Evolutionary conservation across 2,113 vertebrate species (phyloP).

Genomic region (Trichomycterus rosablanca): DNA sequence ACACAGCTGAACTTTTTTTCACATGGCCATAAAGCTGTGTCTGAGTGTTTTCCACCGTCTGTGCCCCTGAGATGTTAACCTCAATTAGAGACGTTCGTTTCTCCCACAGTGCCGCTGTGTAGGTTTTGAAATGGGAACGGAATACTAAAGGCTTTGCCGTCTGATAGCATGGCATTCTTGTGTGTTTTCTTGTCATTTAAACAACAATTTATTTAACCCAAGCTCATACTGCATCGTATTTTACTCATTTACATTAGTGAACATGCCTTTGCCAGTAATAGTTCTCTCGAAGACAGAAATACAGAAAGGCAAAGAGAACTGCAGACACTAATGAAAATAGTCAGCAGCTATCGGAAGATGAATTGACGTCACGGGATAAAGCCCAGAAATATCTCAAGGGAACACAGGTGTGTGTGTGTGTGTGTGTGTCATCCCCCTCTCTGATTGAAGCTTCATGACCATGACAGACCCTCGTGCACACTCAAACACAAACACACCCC

Average conservation of each 20-base stretch:
- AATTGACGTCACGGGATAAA: constrained; percentile 7
- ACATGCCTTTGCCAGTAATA: too few relatives aligned
- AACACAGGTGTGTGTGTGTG: constrained; percentile 13
- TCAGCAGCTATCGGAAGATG: too few relatives aligned
- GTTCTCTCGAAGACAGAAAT: too few relatives aligned
- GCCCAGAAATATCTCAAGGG: constrained; percentile 8
- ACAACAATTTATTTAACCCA: too few relatives aligned
- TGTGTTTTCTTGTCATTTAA: not conserved
- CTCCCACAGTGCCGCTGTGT: too few relatives aligned
- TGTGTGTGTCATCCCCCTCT: not conserved
- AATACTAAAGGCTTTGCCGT: too few relatives aligned
- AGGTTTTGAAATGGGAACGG: too few relatives aligned
- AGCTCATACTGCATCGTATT: not conserved
- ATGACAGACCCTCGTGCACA: constrained; percentile 5
- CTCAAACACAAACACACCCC: too few relatives aligned
- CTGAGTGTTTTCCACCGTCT: constrained; percentile 1
- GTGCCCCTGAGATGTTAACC: constrained; percentile 3
- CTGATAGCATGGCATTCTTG: too few relatives aligned
- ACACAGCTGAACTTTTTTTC: not conserved
- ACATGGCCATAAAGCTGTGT: not conserved
- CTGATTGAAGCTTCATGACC: not conserved
- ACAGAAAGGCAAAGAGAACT: too few relatives aligned
- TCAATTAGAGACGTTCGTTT: too few relatives aligned
- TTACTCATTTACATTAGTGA: constrained; percentile 2
- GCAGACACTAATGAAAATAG: too few relatives aligned